phyloP scores from a whole-genome alignment of 2,797 vertebrate species.

The Eremophila alpestris region DNA sequence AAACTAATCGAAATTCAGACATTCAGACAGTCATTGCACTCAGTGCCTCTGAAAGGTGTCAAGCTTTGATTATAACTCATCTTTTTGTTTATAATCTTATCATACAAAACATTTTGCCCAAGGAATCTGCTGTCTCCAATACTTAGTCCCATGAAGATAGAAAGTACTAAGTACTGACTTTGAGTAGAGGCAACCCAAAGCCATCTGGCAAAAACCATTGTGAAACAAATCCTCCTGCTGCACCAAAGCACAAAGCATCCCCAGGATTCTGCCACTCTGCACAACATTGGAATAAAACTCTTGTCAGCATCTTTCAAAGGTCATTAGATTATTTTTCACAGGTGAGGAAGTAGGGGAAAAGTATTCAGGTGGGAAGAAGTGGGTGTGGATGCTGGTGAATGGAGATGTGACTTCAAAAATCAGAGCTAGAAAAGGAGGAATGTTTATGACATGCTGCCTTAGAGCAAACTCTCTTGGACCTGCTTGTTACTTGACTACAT shows the following conservation, averaged over 20 bases:
- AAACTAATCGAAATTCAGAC: not conserved
- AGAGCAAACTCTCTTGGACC: not conserved
- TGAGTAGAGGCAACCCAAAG: not conserved
- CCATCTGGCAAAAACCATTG: not conserved
- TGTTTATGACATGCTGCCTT: not conserved
- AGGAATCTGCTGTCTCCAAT: not conserved
- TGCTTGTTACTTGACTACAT: not conserved
- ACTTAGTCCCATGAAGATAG: not conserved
- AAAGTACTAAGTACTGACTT: not conserved
- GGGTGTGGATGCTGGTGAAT: not conserved
- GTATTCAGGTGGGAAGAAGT: not conserved
- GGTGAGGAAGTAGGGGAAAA: not conserved
- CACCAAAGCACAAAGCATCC: fast-evolving
- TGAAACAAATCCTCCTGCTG: not conserved
- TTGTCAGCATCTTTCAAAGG: not conserved
- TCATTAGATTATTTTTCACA: not conserved
- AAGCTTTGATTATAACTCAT: not conserved
- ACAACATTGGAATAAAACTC: not conserved
- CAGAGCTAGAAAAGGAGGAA: not conserved
- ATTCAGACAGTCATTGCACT: not conserved
- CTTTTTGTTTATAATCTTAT: not conserved
- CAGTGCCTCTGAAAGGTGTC: not conserved
- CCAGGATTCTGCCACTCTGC: not conserved
- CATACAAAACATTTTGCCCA: not conserved
- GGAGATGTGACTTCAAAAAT: not conserved